These are phyloP conservation scores for Diadegma fenestrale DNA, from an alignment of 2,888 invertebrate genomes.

Conservation along the genomic window DNA sequence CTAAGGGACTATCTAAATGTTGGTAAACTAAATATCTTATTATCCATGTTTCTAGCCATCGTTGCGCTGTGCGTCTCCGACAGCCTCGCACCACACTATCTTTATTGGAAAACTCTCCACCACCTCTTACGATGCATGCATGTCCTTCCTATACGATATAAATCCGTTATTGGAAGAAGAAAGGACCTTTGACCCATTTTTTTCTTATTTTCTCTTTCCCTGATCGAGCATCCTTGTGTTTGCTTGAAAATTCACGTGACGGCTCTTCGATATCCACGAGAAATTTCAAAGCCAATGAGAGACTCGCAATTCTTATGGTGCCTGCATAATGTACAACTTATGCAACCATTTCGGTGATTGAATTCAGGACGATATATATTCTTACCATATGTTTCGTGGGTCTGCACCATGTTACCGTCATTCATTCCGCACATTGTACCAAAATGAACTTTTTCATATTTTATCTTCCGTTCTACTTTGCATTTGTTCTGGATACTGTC, in stretches of 20 bases:
- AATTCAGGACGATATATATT: slow-evolving; percentile 4
- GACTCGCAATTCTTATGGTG: neutral
- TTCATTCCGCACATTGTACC: neutral
- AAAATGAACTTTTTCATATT: neutral
- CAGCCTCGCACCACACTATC: slow-evolving; percentile 66
- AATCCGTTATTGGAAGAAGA: slow-evolving; percentile 67
- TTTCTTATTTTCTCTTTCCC: neutral
- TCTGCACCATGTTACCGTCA: neutral
- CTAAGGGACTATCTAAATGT: slow-evolving; percentile 79
- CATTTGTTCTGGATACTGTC: slow-evolving; percentile 45
- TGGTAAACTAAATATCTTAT: slow-evolving; percentile 84
- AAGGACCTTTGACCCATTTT: slow-evolving; percentile 6
- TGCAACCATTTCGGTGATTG: neutral
- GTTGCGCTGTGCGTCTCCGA: slow-evolving; percentile 75
- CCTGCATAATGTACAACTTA: neutral
- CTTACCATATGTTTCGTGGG: neutral
- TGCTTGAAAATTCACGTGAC: neutral
- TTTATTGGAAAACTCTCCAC: slow-evolving; percentile 70
- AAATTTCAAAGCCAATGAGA: neutral
- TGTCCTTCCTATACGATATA: slow-evolving; percentile 64
- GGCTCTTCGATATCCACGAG: neutral
- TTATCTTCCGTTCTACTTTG: neutral
- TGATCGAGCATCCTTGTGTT: neutral
- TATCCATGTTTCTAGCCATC: slow-evolving; percentile 73
- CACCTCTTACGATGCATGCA: slow-evolving; percentile 61